Base-by-base conservation (phyloP, 2,888 invertebrate genomes). In the Clitarchus hookeri region DNA sequence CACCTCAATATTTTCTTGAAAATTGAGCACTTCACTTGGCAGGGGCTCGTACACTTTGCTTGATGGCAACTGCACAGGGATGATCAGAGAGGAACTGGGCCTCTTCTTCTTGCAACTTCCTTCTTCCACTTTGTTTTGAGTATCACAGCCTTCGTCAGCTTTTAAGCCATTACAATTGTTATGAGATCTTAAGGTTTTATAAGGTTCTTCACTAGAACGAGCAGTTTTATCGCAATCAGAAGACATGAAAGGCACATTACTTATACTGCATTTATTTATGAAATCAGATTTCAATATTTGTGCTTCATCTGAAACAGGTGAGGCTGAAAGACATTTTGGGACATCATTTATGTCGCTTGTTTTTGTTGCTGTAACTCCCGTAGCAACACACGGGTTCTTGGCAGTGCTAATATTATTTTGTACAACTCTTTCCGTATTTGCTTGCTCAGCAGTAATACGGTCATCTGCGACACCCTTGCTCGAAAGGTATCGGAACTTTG, bases 251-350 rank as follows among this genome's bases (percentile, higher is more conserved):
- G 65, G 65, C 65, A 65, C 65, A 65, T 65, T 65, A 65, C 65
- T 65, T 65, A 65, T 8, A n/a, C n/a, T 65, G 65, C 65, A 65
- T 19, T 65, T 65, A n/a, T 65, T 65, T 12, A 19, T 65, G 0
- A n/a, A 65, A 65, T 65, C 65, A 65, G 65, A 12, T 65, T 65
- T 65, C 65, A 65, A 65, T 65, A 65, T 65, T 65, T 65, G 65
- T 65, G 65, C 65, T 65, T 23, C 65, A 65, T 65, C 65, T 65
- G 65, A n/a, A 65, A 65, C 65, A 65, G 65, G 65, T 65, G 65
- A 65, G 44, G 27, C 84, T 83, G 85, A 85, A 80, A 85, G 82
- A 85, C 85, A 82, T 82, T 85, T 65, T 82, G 85, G 85, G 79
- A 25, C 79, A 25, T 78, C 36, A 83, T 48, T 44, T 44, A n/a